phyloP scores from a whole-genome alignment of 2,113 vertebrate genomes.

The Ptyas mucosa region DNA sequence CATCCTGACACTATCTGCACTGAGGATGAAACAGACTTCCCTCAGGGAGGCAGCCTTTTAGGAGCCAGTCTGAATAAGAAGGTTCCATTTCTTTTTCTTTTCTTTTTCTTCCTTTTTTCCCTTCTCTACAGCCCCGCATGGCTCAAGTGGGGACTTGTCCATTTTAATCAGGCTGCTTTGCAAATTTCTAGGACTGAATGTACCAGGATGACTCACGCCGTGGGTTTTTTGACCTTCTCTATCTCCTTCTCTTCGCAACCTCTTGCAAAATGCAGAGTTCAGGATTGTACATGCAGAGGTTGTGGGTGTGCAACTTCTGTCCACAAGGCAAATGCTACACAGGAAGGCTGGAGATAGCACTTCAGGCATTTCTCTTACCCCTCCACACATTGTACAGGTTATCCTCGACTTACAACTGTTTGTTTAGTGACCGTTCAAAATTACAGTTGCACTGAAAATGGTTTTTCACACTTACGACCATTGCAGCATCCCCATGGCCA shows the following conservation, averaged over 20 bases:
- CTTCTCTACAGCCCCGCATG: background rate
- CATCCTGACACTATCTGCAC: constrained; percentile 15
- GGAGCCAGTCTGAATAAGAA: constrained; percentile 14
- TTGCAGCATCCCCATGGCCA: no score
- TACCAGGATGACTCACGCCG: constrained; percentile 1
- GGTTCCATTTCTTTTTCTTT: background rate
- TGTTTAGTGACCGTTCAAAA: no score
- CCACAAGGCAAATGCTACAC: background rate
- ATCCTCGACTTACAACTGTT: background rate
- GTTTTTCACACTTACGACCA: no score
- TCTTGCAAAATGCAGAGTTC: background rate
- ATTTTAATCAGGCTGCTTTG: constrained; percentile 10
- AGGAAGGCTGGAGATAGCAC: background rate
- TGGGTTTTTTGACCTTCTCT: background rate
- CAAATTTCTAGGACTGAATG: constrained; percentile 26
- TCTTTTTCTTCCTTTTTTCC: background rate
- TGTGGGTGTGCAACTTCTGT: background rate
- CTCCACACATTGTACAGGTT: background rate
- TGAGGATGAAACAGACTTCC: constrained; percentile 15
- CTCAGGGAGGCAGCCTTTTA: constrained; percentile 5
- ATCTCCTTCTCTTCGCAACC: background rate
- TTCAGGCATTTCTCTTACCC: background rate
- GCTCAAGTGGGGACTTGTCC: constrained; percentile 32
- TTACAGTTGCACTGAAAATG: no score
- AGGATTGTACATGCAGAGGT: background rate